Evolutionary conservation across 2,888 invertebrate species (phyloP).

Genomic region (Drosophila greeni): DNA sequence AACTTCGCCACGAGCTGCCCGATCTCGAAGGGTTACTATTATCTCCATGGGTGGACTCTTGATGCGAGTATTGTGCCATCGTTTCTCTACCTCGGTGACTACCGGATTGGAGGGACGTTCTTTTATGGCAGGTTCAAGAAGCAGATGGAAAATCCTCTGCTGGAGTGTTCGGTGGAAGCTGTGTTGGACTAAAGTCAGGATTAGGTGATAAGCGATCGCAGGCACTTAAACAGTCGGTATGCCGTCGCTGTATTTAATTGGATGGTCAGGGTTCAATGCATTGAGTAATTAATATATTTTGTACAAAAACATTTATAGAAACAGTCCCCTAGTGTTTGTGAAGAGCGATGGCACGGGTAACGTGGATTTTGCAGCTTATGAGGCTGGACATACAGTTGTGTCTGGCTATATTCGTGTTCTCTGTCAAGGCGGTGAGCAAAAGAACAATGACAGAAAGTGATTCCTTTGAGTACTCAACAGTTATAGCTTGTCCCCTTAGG

Average conservation of each 20-base stretch:
- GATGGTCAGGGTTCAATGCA: slow-evolving; percentile 14
- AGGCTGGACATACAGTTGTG: slow-evolving; percentile 13
- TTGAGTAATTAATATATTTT: slow-evolving; percentile 32
- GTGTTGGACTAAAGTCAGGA: slow-evolving; percentile 11
- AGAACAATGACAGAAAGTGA: too few species aligned
- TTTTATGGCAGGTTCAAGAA: slow-evolving; percentile 50
- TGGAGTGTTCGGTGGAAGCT: slow-evolving; percentile 49
- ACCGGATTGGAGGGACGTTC: slow-evolving; percentile 49
- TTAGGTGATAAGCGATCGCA: not conserved
- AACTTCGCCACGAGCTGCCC: slow-evolving; percentile 57
- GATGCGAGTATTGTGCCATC: slow-evolving; percentile 49
- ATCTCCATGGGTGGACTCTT: slow-evolving; percentile 53
- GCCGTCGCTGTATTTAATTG: not conserved
- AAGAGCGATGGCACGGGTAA: slow-evolving; percentile 4
- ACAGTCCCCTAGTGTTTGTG: not conserved
- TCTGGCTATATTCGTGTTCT: not conserved
- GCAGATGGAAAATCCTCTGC: slow-evolving; percentile 17
- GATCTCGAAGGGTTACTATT: slow-evolving; percentile 52
- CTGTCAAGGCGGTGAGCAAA: slow-evolving; percentile 20
- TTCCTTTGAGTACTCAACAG: not conserved
- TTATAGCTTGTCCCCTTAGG: slow-evolving; percentile 15
- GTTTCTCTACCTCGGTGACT: slow-evolving; percentile 59
- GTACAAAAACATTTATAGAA: not conserved
- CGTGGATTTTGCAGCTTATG: not conserved
- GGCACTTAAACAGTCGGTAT: not conserved